Conservation (phyloP, 2,888 invertebrate genomes). For the Hydriomena furcata region DNA sequence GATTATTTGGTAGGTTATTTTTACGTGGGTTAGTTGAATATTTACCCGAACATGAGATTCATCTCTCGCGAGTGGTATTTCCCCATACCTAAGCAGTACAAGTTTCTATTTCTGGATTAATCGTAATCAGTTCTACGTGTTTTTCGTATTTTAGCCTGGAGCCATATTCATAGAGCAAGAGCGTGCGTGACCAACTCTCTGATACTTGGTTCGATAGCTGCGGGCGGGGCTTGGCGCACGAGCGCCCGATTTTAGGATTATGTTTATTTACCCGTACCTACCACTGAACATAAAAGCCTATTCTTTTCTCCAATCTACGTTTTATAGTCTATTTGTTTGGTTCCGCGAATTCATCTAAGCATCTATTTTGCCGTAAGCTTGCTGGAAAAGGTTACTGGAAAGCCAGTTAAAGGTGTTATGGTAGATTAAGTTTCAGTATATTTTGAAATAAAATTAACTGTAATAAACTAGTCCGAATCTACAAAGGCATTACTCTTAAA, state of each 20-base stretch:
- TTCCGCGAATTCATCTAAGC: neutral
- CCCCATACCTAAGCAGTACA: slow-evolving; percentile 8
- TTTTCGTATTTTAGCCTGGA: slow-evolving; percentile 30
- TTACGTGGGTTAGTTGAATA: neutral
- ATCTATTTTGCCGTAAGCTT: neutral
- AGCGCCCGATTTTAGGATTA: slow-evolving; percentile 27
- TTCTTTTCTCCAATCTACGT: slow-evolving; percentile 6
- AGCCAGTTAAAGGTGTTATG: too few species aligned
- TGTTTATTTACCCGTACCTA: slow-evolving; percentile 18
- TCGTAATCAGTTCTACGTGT: slow-evolving; percentile 33
- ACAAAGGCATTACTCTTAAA: too few species aligned
- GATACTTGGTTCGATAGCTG: slow-evolving; percentile 40
- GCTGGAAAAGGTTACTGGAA: neutral
- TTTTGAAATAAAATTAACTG: too few species aligned
- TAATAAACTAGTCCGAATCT: neutral
- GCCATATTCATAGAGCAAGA: slow-evolving; percentile 34
- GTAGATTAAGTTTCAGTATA: too few species aligned
- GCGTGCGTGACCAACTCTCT: slow-evolving; percentile 39
- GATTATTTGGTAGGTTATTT: too few species aligned
- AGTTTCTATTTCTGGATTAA: slow-evolving; percentile 20
- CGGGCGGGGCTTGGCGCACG: slow-evolving; percentile 29
- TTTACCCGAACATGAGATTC: slow-evolving; percentile 2
- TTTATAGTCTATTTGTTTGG: slow-evolving; percentile 4
- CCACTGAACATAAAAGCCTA: slow-evolving; percentile 9
- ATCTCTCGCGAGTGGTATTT: slow-evolving; percentile 7